A percentile compares a stretch with the other conserved stretches of the same genome.
phyloP scores from a whole-genome alignment of 1,140 invertebrate genomes.

The Platyscapa corneri region DNA sequence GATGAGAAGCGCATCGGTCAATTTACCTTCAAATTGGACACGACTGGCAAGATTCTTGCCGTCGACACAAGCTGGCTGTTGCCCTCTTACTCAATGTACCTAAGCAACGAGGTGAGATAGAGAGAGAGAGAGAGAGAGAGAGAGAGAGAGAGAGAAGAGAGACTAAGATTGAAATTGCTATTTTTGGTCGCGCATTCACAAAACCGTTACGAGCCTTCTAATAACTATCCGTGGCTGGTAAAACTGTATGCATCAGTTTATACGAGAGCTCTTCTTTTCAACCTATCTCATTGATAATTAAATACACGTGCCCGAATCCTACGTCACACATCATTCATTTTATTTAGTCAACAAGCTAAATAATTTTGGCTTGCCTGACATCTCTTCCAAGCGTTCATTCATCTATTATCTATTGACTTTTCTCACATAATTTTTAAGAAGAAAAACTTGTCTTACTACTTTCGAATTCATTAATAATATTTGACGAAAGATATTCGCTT shows the following conservation, averaged over 20 bases:
- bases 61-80: conserved; percentile 84
- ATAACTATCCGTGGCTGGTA: background rate
- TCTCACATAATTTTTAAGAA: conserved; percentile 21
- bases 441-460: background rate
- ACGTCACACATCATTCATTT: background rate
- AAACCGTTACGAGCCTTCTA: background rate
- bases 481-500: background rate
- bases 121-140: background rate
- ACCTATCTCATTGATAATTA: background rate
- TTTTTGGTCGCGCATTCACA: background rate
- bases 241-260: background rate
- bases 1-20: conserved; percentile 88
- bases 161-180: background rate
- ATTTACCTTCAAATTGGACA: conserved; percentile 93
- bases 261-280: background rate
- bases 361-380: background rate
- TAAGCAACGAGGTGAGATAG: conserved; percentile 78
- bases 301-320: background rate
- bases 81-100: conserved; percentile 78
- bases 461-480: background rate
- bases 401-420: conserved; percentile 3
- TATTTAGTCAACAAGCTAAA: background rate
- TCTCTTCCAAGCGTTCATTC: background rate
- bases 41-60: conserved; percentile 86
- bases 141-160: conserved; percentile 5